Conservation (phyloP, 2,797 vertebrate species). For the Tamandua tetradactyla region DNA sequence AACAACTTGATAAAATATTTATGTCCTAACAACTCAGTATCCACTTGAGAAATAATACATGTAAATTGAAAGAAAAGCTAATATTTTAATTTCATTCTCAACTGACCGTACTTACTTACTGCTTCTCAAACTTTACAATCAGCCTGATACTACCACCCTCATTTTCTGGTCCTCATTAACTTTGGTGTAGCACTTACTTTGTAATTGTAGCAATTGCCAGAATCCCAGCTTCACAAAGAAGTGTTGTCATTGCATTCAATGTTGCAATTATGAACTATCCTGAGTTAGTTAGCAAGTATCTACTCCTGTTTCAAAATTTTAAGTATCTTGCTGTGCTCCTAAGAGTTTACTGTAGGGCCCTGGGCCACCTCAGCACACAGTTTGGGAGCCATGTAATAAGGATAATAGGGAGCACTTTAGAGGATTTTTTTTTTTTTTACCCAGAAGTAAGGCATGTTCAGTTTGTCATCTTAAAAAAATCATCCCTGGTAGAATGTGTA, state of each 20-base stretch:
- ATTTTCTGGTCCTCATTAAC: not conserved
- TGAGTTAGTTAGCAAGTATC: not conserved
- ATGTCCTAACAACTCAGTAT: not conserved
- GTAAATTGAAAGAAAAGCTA: not conserved
- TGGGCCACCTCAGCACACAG: not conserved
- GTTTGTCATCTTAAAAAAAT: not conserved
- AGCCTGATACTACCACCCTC: not conserved
- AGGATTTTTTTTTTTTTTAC: not conserved
- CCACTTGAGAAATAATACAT: not conserved
- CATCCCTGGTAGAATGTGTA: not conserved
- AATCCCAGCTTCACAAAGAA: not conserved
- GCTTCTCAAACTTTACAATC: not conserved
- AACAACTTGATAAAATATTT: constrained; percentile 52
- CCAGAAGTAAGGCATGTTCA: not conserved
- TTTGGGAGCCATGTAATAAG: not conserved
- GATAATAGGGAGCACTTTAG: not conserved
- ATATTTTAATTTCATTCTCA: not conserved
- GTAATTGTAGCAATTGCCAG: not conserved
- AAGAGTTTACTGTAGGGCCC: no score
- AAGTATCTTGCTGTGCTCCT: not conserved
- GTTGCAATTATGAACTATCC: not conserved
- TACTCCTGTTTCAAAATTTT: not conserved
- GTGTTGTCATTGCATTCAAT: not conserved
- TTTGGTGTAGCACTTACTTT: not conserved
- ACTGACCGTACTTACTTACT: not conserved